Percentiles rank a stretch among this genome's conserved stretches.
phyloP scores from a whole-genome alignment of 1,140 invertebrate species.

The Laodelphax striatellus region DNA sequence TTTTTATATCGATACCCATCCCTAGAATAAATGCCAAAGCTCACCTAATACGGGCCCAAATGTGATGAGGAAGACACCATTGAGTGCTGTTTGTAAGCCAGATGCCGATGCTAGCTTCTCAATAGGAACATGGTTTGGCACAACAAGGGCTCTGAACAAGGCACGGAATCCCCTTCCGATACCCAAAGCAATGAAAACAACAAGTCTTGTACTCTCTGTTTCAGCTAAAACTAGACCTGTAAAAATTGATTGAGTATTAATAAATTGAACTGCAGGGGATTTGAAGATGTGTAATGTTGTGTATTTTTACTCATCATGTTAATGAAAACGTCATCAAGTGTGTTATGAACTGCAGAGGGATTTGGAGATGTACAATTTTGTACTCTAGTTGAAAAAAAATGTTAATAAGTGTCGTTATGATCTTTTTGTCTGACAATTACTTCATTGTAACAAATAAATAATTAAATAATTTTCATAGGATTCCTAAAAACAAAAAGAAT shows the following conservation, averaged over 20 bases:
- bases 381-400: neutral
- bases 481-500: too few species aligned
- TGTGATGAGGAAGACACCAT: slow-evolving; percentile 38
- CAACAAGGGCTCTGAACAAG: slow-evolving; percentile 53
- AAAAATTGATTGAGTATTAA: slow-evolving; percentile 13
- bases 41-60: slow-evolving; percentile 50
- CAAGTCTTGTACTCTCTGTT: slow-evolving; percentile 25
- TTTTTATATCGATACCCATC: too few species aligned
- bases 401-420: neutral
- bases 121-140: slow-evolving; percentile 51
- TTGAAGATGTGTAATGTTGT: too few species aligned
- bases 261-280: too few species aligned
- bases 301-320: too few species aligned
- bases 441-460: too few species aligned
- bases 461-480: too few species aligned
- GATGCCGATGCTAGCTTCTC: slow-evolving; percentile 50
- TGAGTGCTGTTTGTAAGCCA: slow-evolving; percentile 47
- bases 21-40: neutral
- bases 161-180: slow-evolving; percentile 54
- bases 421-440: too few species aligned
- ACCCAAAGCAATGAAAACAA: slow-evolving; percentile 39
- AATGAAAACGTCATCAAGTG: too few species aligned
- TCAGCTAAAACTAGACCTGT: slow-evolving; percentile 36
- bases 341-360: too few species aligned
- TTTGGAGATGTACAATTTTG: neutral